A percentile compares a stretch with the other conserved stretches of the same genome.
Evolutionary conservation across 37 sponge, comb jelly and placozoan genomes (phyloP).

Genomic region (Beroe ovata): DNA sequence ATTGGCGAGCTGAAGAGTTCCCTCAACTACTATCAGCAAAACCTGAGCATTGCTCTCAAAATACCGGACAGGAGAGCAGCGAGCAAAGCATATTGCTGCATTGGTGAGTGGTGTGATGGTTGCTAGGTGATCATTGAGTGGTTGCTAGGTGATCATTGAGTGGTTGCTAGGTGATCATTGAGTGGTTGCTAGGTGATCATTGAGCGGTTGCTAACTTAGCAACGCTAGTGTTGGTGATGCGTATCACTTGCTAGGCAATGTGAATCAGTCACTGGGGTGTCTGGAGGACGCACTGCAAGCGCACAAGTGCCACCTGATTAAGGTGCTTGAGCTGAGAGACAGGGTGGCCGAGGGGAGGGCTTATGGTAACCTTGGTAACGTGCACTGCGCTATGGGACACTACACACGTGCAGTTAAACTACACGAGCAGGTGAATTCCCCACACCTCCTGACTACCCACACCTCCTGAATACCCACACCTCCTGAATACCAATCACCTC

Average conservation of each 20-base stretch:
- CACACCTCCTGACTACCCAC: too few relatives aligned
- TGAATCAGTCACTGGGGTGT: constrained; percentile 79
- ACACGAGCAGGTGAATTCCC: constrained; percentile 70
- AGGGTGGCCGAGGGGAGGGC: constrained; percentile 72
- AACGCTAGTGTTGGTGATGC: too few relatives aligned
- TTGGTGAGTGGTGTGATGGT: constrained; percentile 22
- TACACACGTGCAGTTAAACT: constrained; percentile 80
- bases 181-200: too few relatives aligned
- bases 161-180: too few relatives aligned
- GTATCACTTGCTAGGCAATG: constrained; percentile 76
- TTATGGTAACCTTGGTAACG: constrained; percentile 76
- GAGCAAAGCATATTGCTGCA: constrained; percentile 58
- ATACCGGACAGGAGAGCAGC: not conserved
- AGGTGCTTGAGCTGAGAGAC: constrained; percentile 72
- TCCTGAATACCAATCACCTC: too few relatives aligned
- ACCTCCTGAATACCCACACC: too few relatives aligned
- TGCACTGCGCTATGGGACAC: constrained; percentile 82
- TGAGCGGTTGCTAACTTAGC: too few relatives aligned
- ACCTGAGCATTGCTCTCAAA: constrained; percentile 44
- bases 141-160: too few relatives aligned
- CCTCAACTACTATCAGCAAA: constrained; percentile 29
- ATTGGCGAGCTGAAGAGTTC: not conserved
- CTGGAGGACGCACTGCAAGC: constrained; percentile 85
- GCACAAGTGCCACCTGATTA: constrained; percentile 76
- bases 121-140: too few relatives aligned